Percentiles rank a stretch among this genome's conserved stretches.
These are phyloP conservation scores for Callinectes sapidus DNA, from an alignment of 2,888 invertebrate genomes.

Conservation along the genomic window DNA sequence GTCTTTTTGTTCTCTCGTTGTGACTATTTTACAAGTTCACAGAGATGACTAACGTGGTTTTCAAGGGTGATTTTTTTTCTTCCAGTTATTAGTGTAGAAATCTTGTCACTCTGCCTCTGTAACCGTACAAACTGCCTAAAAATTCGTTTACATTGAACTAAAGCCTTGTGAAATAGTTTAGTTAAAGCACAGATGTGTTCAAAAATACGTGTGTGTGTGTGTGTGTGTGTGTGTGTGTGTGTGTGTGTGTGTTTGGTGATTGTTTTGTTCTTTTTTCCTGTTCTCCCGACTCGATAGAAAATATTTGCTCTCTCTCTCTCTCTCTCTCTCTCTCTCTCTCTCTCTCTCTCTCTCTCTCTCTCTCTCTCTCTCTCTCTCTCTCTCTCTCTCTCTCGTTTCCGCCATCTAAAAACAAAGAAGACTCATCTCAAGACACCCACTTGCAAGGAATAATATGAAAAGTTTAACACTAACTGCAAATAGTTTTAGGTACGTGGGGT, in stretches of 20 bases:
- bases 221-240: conserved; percentile 5
- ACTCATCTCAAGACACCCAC: not conserved
- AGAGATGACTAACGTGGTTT: no score
- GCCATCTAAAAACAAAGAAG: not conserved
- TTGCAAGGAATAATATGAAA: not conserved
- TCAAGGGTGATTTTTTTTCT: no score
- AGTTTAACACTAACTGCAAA: conserved; percentile 20
- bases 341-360: conserved; percentile 34
- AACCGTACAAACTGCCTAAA: no score
- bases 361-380: conserved; percentile 37
- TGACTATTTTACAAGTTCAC: no score
- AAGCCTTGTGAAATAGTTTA: no score
- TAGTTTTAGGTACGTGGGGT: not conserved
- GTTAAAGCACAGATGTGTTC: no score
- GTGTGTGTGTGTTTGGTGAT: not conserved
- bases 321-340: conserved; percentile 20
- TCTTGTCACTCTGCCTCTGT: no score
- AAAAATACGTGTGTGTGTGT: no score
- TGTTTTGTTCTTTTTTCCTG: not conserved
- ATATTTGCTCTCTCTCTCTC: not conserved
- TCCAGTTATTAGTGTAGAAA: no score
- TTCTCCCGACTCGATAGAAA: not conserved
- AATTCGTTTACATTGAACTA: no score
- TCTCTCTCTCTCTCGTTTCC: conserved; percentile 13
- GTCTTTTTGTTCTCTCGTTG: no score